Evolutionary conservation across 1,140 invertebrate genomes (phyloP).

Genomic region (Nasonia longicornis): DNA sequence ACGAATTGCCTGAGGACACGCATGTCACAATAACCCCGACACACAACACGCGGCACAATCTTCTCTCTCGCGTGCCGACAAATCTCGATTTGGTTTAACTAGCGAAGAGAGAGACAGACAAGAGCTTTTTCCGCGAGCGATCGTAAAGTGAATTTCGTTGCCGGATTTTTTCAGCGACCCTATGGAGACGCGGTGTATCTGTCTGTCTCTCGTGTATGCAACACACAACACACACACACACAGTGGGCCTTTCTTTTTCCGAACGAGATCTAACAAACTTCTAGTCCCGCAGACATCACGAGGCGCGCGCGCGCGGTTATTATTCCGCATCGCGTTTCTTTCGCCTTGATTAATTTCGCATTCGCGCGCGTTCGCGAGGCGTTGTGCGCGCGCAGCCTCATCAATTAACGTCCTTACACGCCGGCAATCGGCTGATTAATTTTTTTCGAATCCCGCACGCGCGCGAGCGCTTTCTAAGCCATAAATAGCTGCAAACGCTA

Average conservation of each 20-base stretch:
- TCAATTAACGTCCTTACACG: not conserved
- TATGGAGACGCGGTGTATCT: constrained; percentile 28
- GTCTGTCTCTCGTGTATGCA: not conserved
- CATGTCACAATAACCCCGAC: constrained; percentile 26
- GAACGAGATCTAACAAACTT: not conserved
- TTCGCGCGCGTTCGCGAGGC: not conserved
- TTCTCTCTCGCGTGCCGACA: not conserved
- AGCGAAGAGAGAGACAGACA: not conserved
- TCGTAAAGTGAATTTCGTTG: constrained; percentile 32
- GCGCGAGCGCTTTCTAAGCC: not conserved
- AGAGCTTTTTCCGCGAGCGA: constrained; percentile 22
- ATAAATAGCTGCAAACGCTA: not conserved
- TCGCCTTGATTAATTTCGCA: not conserved
- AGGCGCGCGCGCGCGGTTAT: not conserved
- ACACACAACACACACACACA: not conserved
- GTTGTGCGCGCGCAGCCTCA: not conserved
- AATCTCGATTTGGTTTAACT: constrained; percentile 43
- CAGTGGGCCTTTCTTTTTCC: not conserved
- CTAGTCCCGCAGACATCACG: not conserved
- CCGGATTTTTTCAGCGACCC: constrained; percentile 17
- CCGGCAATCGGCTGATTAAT: not conserved
- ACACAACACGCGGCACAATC: not conserved
- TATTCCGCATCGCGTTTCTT: not conserved
- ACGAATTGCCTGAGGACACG: constrained; percentile 45
- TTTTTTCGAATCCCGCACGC: not conserved